phyloP scores from a whole-genome alignment of 2,113 vertebrate genomes.

The Xenopus laevis region DNA sequence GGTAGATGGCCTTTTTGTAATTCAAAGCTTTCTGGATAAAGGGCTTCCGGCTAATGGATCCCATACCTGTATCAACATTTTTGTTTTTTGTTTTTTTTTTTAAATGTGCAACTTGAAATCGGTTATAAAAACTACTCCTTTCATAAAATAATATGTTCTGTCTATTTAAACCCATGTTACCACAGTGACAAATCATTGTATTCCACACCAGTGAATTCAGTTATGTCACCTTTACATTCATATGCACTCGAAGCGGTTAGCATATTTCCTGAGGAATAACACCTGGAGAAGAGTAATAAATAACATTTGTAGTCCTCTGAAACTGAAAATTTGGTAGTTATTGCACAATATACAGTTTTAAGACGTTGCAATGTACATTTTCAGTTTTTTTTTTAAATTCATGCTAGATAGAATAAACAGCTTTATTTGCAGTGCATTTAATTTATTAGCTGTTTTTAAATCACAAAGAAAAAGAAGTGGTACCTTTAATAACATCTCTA shows the following conservation, averaged over 20 bases:
- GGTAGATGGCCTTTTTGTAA: too few species aligned
- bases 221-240: slow-evolving; percentile 14
- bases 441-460: too few species aligned
- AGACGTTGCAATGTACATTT: background rate
- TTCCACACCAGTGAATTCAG: background rate
- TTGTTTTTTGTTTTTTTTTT: too few species aligned
- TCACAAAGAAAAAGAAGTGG: too few species aligned
- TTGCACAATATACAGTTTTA: background rate
- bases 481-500: too few species aligned
- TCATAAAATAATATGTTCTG: background rate
- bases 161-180: background rate
- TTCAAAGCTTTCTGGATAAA: too few species aligned
- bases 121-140: background rate
- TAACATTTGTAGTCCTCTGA: slow-evolving; percentile 23
- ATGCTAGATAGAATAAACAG: background rate
- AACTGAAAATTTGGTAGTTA: slow-evolving; percentile 1
- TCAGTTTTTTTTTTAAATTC: too few species aligned
- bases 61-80: too few species aligned
- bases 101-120: too few species aligned
- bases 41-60: too few species aligned
- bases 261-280: slow-evolving; percentile 13
- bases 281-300: slow-evolving; percentile 23
- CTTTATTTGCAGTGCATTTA: too few species aligned
- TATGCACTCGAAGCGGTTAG: slow-evolving; percentile 8
- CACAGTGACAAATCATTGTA: background rate